Evolutionary conservation across 2,113 vertebrate species (phyloP).

Genomic region (Odocoileus hemionus): DNA sequence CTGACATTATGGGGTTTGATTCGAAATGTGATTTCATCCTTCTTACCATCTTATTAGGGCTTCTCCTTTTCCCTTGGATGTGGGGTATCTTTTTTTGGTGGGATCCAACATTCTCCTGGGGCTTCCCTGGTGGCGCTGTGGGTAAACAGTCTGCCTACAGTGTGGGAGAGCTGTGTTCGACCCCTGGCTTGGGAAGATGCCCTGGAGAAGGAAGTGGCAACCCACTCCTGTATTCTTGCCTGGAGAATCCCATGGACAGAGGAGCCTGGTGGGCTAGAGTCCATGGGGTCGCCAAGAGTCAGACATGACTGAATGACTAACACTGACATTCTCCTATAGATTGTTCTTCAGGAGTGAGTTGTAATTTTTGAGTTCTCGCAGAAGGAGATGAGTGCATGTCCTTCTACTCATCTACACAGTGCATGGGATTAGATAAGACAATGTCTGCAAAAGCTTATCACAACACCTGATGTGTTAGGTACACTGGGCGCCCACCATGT

Average conservation of each 20-base stretch:
- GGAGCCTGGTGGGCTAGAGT: neutral
- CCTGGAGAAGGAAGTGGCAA: neutral
- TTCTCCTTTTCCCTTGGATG: too few species aligned
- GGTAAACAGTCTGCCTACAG: neutral
- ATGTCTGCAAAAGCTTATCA: neutral
- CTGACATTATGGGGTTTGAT: too few species aligned
- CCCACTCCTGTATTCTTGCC: neutral
- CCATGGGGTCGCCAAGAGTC: fast-evolving
- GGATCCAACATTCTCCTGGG: neutral
- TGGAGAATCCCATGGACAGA: neutral
- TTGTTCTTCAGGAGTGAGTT: neutral
- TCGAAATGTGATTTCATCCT: too few species aligned
- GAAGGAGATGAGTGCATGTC: neutral
- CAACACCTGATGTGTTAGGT: fast-evolving
- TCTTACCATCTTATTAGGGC: too few species aligned
- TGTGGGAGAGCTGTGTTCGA: neutral
- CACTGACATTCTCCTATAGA: neutral
- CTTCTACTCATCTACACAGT: neutral
- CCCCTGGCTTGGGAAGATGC: neutral
- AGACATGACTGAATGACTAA: neutral
- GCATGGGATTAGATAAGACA: neutral
- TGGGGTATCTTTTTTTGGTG: neutral
- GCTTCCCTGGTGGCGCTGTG: neutral
- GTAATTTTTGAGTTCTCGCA: neutral
- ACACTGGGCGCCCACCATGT: neutral